Percentiles rank a stretch among this genome's conserved stretches.
Evolutionary conservation across 2,113 vertebrate genomes (phyloP).

Genomic region (Nannobrachium achirus): DNA sequence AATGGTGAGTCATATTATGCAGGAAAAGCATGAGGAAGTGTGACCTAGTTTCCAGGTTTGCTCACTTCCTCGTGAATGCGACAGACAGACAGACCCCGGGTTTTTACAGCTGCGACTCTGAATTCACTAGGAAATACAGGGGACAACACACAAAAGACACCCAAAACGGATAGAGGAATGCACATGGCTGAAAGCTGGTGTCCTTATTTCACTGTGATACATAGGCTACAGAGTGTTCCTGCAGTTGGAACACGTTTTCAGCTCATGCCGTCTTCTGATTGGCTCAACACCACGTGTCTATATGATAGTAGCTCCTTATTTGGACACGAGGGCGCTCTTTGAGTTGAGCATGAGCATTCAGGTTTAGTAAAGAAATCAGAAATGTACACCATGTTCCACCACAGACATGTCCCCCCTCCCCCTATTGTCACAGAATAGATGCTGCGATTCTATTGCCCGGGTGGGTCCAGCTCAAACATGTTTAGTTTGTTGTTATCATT

Average conservation of each 20-base stretch:
- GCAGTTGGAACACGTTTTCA: slow-evolving; percentile 35
- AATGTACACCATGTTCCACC: slow-evolving; percentile 62
- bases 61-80: slow-evolving; percentile 28
- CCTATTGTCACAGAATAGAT: slow-evolving; percentile 21
- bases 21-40: slow-evolving; percentile 22
- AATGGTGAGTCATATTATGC: slow-evolving; percentile 19
- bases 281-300: slow-evolving; percentile 48
- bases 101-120: background rate
- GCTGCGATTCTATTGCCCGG: background rate
- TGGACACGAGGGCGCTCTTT: slow-evolving; percentile 48
- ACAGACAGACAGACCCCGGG: no score
- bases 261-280: slow-evolving; percentile 28
- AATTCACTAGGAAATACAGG: background rate
- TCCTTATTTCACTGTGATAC: background rate
- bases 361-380: slow-evolving; percentile 60
- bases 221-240: background rate
- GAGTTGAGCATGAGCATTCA: slow-evolving; percentile 54
- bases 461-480: background rate
- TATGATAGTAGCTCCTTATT: slow-evolving; percentile 66
- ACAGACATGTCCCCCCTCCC: slow-evolving; percentile 18
- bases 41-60: slow-evolving; percentile 2
- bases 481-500: background rate
- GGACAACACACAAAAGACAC: no score
- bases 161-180: no score
- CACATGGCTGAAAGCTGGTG: background rate